phyloP scores from a whole-genome alignment of 2,797 vertebrate genomes.

The Protonibea diacanthus region DNA sequence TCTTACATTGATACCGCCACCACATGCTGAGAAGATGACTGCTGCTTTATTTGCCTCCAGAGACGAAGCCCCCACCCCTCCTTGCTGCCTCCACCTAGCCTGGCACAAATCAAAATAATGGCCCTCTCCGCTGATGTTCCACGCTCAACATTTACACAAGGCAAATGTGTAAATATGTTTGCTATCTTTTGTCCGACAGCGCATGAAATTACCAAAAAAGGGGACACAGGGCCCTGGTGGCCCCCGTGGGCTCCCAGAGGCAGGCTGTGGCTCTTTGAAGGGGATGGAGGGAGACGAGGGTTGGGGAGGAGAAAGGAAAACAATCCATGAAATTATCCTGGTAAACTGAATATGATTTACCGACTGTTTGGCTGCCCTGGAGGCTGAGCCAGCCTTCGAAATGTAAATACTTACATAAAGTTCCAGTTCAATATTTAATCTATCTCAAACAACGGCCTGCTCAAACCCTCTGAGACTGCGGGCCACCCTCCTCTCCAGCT shows the following conservation, averaged over 20 bases:
- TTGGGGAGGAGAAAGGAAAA: slow-evolving; percentile 22
- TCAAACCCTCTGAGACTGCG: slow-evolving; percentile 12
- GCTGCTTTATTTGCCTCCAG: slow-evolving; percentile 61
- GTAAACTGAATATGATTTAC: slow-evolving; percentile 70
- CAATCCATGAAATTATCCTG: slow-evolving; percentile 56
- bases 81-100: slow-evolving; percentile 53
- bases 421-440: slow-evolving; percentile 72
- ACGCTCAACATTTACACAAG: slow-evolving; percentile 69
- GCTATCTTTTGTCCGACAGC: slow-evolving; percentile 57
- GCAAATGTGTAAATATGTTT: slow-evolving; percentile 74
- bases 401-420: slow-evolving; percentile 73
- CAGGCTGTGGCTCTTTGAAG: slow-evolving; percentile 37
- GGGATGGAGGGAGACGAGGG: slow-evolving; percentile 26
- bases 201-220: slow-evolving; percentile 68
- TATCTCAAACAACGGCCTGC: slow-evolving; percentile 54
- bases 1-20: slow-evolving; percentile 34
- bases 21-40: slow-evolving; percentile 53
- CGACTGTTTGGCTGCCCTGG: slow-evolving; percentile 53
- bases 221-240: slow-evolving; percentile 15
- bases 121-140: slow-evolving; percentile 51
- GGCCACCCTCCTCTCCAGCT: slow-evolving; percentile 25
- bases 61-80: slow-evolving; percentile 43
- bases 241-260: slow-evolving; percentile 18
- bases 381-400: slow-evolving; percentile 46
- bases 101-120: slow-evolving; percentile 79